A percentile compares a stretch with the other conserved stretches of the same genome.
These are phyloP conservation scores for Philopotamus ludificatus DNA, from an alignment of 1,140 invertebrate genomes.

Conservation along the genomic window DNA sequence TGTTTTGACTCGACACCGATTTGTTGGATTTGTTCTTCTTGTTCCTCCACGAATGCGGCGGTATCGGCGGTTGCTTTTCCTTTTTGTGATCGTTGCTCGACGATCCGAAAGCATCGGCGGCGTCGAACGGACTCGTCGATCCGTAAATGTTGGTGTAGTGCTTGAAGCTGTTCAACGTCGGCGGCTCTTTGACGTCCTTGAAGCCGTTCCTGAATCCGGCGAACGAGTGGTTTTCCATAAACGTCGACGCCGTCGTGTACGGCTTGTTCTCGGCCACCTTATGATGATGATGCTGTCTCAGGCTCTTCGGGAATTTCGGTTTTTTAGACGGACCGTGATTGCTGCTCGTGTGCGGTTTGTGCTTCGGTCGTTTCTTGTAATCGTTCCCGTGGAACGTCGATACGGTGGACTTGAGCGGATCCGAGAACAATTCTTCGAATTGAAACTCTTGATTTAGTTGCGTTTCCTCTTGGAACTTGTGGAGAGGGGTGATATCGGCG, in stretches of 20 bases:
- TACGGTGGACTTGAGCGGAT: neutral
- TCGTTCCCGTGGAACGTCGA: constrained; percentile 8
- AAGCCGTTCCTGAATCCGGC: constrained; percentile 4
- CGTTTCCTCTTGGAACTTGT: constrained; percentile 18
- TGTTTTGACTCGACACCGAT: constrained; percentile 52
- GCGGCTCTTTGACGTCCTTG: constrained; percentile 13
- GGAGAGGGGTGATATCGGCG: too few relatives aligned
- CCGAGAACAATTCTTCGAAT: neutral
- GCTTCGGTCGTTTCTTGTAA: constrained; percentile 9
- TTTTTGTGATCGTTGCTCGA: constrained; percentile 45
- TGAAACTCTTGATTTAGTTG: too few relatives aligned
- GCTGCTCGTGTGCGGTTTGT: neutral
- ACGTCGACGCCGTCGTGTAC: constrained; percentile 18
- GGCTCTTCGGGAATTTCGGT: constrained; percentile 2
- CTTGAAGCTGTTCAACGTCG: neutral
- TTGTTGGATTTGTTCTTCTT: constrained; percentile 47
- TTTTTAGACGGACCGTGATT: constrained; percentile 7
- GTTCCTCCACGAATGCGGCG: constrained; percentile 25
- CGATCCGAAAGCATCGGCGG: constrained; percentile 21
- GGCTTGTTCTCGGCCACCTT: constrained; percentile 24
- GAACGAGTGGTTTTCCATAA: neutral
- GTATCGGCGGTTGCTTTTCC: constrained; percentile 1
- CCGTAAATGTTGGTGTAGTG: constrained; percentile 13
- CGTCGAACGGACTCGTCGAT: neutral
- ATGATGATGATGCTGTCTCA: constrained; percentile 15